A percentile compares a stretch with the other conserved stretches of the same genome.
Conservation (phyloP, 2,888 invertebrate species). For the Agonopterix heracliana region DNA sequence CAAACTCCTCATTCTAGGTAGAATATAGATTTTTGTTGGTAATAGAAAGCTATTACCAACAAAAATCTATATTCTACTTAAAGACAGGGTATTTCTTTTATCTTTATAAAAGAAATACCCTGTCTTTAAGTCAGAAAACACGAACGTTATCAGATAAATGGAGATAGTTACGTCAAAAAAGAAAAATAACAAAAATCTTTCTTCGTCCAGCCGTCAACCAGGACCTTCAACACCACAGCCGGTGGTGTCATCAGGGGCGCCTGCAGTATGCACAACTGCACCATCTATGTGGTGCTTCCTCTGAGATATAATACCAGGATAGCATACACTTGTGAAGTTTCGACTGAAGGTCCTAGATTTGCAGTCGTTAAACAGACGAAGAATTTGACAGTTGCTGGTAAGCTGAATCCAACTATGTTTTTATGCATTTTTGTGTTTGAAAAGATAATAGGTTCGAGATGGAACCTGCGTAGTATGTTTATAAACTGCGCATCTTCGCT, state of each 20-base stretch:
- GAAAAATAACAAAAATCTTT: not conserved
- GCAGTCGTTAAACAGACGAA: slow-evolving; percentile 65
- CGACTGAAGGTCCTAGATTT: slow-evolving; percentile 62
- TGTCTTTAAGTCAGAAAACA: too few species aligned
- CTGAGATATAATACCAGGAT: slow-evolving; percentile 48
- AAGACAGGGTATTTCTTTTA: too few species aligned
- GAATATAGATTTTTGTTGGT: too few species aligned
- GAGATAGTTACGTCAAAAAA: too few species aligned
- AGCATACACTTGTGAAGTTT: slow-evolving; percentile 64
- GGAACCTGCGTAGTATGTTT: too few species aligned
- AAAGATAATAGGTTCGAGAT: not conserved
- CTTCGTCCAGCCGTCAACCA: slow-evolving; percentile 46
- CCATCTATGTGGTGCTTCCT: slow-evolving; percentile 52
- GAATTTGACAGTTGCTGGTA: slow-evolving; percentile 63
- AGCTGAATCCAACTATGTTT: too few species aligned
- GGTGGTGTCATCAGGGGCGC: slow-evolving; percentile 42
- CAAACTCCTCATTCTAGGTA: too few species aligned
- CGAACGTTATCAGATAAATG: too few species aligned
- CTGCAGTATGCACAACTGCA: slow-evolving; percentile 53
- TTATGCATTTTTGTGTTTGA: not conserved
- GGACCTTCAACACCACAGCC: slow-evolving; percentile 59
- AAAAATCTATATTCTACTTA: too few species aligned
- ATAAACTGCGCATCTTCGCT: too few species aligned
- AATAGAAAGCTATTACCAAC: too few species aligned
- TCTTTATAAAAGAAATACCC: too few species aligned